Percentiles rank a stretch among this genome's conserved stretches.
phyloP scores from a whole-genome alignment of 2,113 vertebrate species.

The Dasyornis broadbenti region DNA sequence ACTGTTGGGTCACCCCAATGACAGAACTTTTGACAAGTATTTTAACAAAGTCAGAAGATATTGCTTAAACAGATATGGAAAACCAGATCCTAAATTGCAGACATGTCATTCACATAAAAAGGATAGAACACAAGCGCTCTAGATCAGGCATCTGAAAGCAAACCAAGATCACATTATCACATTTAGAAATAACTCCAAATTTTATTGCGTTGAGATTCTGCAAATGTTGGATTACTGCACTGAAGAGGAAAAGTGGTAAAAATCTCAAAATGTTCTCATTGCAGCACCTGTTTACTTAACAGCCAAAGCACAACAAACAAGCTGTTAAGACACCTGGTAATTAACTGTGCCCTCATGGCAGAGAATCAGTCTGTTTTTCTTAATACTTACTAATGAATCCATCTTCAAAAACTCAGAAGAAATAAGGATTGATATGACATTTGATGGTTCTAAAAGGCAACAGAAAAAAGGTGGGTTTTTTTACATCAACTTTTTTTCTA shows the following conservation, averaged over 20 bases:
- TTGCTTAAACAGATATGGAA: neutral
- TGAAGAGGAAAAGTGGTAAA: neutral
- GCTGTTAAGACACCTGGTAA: neutral
- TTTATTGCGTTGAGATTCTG: neutral
- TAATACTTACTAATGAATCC: slow-evolving; percentile 96
- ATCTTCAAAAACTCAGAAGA: slow-evolving; percentile 99
- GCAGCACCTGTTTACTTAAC: neutral
- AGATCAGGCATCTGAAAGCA: neutral
- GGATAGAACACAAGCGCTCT: neutral
- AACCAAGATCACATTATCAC: neutral
- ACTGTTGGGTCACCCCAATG: neutral
- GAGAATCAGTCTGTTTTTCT: neutral
- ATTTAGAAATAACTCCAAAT: neutral
- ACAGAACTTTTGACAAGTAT: neutral
- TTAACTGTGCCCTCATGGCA: neutral
- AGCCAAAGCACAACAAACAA: neutral
- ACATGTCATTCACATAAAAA: neutral
- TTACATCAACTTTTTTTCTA: neutral
- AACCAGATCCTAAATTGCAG: neutral
- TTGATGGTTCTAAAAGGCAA: slow-evolving; percentile 90
- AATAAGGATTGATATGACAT: slow-evolving; percentile 99
- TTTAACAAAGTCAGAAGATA: neutral
- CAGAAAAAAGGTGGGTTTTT: neutral
- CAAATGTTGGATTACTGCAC: neutral
- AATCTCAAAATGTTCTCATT: neutral